phyloP scores from a whole-genome alignment of 2,113 vertebrate genomes.

The Brachyhypopomus occidentalis region DNA sequence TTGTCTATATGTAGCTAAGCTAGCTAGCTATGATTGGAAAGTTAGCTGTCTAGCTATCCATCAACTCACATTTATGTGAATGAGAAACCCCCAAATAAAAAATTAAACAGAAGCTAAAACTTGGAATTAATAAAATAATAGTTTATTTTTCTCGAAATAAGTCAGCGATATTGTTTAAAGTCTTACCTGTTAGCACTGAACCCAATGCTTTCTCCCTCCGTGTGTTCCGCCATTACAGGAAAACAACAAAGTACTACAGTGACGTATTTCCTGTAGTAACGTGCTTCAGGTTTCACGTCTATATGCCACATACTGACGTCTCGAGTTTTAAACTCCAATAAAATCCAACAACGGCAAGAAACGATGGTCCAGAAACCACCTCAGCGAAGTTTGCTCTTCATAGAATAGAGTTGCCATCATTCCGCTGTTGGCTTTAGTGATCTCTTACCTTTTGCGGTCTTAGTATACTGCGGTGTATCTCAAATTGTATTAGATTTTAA shows the following conservation, averaged over 20 bases:
- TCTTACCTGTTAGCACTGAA: constrained; percentile 55
- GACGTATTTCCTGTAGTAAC: constrained; percentile 28
- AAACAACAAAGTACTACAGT: constrained; percentile 30
- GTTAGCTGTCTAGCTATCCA: not conserved
- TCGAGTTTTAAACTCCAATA: too few species aligned
- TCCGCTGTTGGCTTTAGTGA: too few species aligned
- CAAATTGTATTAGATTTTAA: too few species aligned
- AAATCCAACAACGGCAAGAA: too few species aligned
- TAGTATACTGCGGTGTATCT: too few species aligned
- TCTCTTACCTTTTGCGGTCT: too few species aligned
- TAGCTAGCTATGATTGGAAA: not conserved
- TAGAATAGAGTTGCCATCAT: too few species aligned
- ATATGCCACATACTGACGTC: not conserved
- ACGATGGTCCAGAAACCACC: too few species aligned
- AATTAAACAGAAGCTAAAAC: not conserved
- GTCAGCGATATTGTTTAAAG: not conserved
- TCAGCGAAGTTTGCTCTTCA: too few species aligned
- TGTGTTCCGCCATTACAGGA: constrained; percentile 62
- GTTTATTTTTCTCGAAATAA: not conserved
- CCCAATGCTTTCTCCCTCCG: constrained; percentile 53
- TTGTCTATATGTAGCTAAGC: not conserved
- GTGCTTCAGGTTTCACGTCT: not conserved
- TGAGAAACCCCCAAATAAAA: not conserved
- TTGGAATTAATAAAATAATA: not conserved
- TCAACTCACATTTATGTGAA: not conserved